Base-by-base conservation (phyloP, 37 sponge, comb jelly and placozoan genomes). In the Axinella damicornis region DNA sequence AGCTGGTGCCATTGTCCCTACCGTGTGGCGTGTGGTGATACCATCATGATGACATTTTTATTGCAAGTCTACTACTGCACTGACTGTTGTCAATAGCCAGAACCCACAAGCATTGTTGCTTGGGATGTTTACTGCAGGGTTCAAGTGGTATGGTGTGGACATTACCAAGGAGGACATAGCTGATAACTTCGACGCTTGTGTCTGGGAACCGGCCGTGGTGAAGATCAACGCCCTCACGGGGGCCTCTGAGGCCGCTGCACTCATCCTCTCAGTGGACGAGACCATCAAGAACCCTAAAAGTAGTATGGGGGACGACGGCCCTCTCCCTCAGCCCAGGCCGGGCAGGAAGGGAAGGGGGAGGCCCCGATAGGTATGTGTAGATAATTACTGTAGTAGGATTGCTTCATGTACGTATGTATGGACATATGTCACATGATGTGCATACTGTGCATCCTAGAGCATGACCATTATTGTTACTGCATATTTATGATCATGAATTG, bases 211-310 rank as follows among this genome's bases (percentile, higher is more conserved):
- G 18, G 84, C 96, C 54, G 75, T 97, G 54, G 93, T 99, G 31
- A 99, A 99, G 71, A 74, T 72, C 5, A 99, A 99, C 53, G 97
- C 99, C 25, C 73, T 99, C 22, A 99, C 94, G 25, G 99, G 92
- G 22, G 99, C 99, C 35, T 80, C 86, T 0, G 99, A 99, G 56
- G 99, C 99, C 0, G 98, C 98, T 34, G 88, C 85, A 37, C 81
- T 95, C n/a, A 95, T 99, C 41, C 87, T 99, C 46, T 97, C 95
- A 25, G 98, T 99, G 46, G 99, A 99, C 60, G 99, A 99, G 79
- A 99, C 99, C 2, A 93, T 99, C 61, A 93, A 89, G 82, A 92
- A 93, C 74, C 99, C 97, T 33, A 93, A 95, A 73, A 93, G 96
- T 19, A 46, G 9, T 46, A 9, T 46, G 6, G 76, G 65, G 12